Evolutionary conservation across 2,888 invertebrate species (phyloP), one percentile per base, ranked within the genome.

Genomic region (Flexamia atlantica): DNA sequence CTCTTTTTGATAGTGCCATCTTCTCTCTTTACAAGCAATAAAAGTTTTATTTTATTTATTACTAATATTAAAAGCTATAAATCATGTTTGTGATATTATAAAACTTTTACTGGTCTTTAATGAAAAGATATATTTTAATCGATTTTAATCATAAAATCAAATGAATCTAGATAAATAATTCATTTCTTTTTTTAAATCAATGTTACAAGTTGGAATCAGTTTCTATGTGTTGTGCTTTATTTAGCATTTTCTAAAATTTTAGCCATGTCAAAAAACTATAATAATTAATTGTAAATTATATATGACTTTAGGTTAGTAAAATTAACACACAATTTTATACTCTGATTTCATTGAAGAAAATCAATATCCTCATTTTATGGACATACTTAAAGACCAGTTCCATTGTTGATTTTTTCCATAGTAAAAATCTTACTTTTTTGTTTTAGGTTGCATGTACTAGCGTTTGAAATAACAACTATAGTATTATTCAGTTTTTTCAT

Each of bases 381-480:
- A 36, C 5, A 4, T 7, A 36, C 36, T n/a, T n/a, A 36, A 36
- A 4, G 36, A 36, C 36, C 36, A 36, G 36, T 36, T 36, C 9
- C 36, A 36, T 36, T 36, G 9, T 7, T 7, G 36, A 36, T 7
- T 36, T 36, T 36, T 7, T 36, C 9, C 36, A 36, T 7, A 36
- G 9, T 36, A 4, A 36, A 36, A 36, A 36, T 7, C 36, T 7
- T 36, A 36, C 9, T 36, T 36, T 36, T 53, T 23, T 53, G 3
- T 14, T 53, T 23, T 53, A 53, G 53, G 20, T 53, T 53, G 53
- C 53, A 53, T 53, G 53, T 53, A 3, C 53, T 53, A 53, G 46
- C 46, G 46, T 46, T 12, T 46, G 46, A 53, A 53, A 5, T 23
- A 17, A 4, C 50, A 50, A 53, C 53, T 53, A 9, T 17, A 46